Evolutionary conservation across 2,888 invertebrate species (phyloP), one percentile per base, ranked within the genome.

Genomic region (Sclerodermus sp.): DNA sequence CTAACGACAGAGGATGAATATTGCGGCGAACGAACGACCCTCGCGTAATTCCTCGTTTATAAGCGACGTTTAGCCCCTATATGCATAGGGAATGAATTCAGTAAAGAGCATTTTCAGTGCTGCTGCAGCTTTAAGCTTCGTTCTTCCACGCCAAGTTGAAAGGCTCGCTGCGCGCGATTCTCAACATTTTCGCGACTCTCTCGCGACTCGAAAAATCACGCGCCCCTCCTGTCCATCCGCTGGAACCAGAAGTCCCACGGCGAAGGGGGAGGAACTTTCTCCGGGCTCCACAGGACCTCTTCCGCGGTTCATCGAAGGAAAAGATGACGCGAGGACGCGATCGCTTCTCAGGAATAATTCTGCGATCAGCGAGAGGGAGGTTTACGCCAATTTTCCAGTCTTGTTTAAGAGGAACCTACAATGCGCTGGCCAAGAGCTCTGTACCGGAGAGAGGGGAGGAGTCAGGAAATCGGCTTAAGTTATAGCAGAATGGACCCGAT

Each of bases 31-130:
- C 30, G 42, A 45, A 43, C 47, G 39, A 40, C 43, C 50, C 42
- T 45, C 38, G 52, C 36, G 46, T 55, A 61, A 62, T 53, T 56
- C 55, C 56, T 61, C 64, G 61, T 61, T 63, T 61, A 63, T 53
- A 63, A 58, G 52, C 57, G 54, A 43, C 49, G 53, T 55, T 58
- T 51, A 53, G 41, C 32, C 15, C 16, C 36, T 34, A 42, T 39
- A 32, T 49, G 53, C 58, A 42, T 40, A 31, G 44, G 41, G 46
- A 47, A 51, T 45, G 50, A 57, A 59, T 55, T 43, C 47, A 17
- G 48, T 49, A 57, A 56, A 47, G 47, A 53, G 51, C 47, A 51
- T 56, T 56, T n/a, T n/a, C n/a, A n/a, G n/a, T n/a, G n/a, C n/a
- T n/a, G n/a, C n/a, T n/a, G n/a, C n/a, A n/a, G n/a, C n/a, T n/a